These are phyloP conservation scores for Heliconius hortense DNA, from an alignment of 2,888 invertebrate species.

Conservation along the genomic window DNA sequence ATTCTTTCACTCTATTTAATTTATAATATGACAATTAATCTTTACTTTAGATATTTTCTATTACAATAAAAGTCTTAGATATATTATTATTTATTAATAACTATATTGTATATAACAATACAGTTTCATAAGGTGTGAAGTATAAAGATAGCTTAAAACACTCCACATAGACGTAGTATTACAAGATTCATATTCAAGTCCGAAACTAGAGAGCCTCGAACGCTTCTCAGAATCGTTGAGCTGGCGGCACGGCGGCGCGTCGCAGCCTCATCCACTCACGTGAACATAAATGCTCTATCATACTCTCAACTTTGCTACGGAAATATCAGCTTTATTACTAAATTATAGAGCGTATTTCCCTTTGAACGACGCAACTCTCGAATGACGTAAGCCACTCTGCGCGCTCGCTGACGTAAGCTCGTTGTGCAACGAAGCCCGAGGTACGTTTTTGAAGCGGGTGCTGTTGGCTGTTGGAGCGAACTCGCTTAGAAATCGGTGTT, in stretches of 20 bases:
- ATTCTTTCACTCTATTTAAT: not conserved
- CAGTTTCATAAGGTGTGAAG: not conserved
- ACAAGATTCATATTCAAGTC: slow-evolving; percentile 76
- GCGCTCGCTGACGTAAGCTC: slow-evolving; percentile 81
- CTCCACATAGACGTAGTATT: slow-evolving; percentile 55
- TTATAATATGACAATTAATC: not conserved
- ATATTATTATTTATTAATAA: not conserved
- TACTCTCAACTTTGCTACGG: slow-evolving; percentile 56
- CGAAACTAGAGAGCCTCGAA: slow-evolving; percentile 77
- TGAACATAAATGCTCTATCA: slow-evolving; percentile 80
- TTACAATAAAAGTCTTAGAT: not conserved
- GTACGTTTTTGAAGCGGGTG: slow-evolving; percentile 74
- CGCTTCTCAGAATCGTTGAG: slow-evolving; percentile 79
- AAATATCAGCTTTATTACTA: slow-evolving; percentile 58
- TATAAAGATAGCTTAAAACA: slow-evolving; percentile 49
- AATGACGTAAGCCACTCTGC: slow-evolving; percentile 80
- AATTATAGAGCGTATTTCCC: slow-evolving; percentile 65
- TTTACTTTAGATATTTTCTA: not conserved
- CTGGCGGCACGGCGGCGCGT: slow-evolving; percentile 72
- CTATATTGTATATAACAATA: not conserved
- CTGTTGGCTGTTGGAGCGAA: slow-evolving; percentile 76
- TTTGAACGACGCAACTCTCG: slow-evolving; percentile 62
- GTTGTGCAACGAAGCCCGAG: slow-evolving; percentile 80
- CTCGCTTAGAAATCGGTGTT: slow-evolving; percentile 78
- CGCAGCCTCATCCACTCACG: slow-evolving; percentile 81